These are phyloP conservation scores for Hipposideros armiger DNA, from an alignment of 2,113 vertebrate species.

Conservation along the genomic window DNA sequence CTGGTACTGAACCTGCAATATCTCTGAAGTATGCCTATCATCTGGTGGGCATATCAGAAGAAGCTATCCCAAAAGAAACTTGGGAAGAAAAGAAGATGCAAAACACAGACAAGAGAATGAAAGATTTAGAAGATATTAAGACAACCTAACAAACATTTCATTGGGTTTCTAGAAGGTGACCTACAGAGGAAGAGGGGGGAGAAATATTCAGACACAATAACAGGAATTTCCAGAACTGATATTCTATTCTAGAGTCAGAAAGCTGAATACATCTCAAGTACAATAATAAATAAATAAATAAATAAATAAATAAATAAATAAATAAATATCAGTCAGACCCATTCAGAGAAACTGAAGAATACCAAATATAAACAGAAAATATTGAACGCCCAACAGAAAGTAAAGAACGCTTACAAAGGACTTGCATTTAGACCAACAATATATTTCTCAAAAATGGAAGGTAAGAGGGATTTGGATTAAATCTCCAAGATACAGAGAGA, in stretches of 20 bases:
- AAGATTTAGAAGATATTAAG: neutral
- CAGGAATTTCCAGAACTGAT: constrained; percentile 31
- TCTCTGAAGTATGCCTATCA: neutral
- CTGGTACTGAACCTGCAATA: neutral
- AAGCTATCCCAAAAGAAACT: neutral
- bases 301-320: neutral
- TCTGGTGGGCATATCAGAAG: neutral
- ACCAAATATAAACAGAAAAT: neutral
- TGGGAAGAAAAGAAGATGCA: neutral
- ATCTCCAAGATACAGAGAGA: constrained; percentile 53
- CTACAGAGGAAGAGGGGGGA: neutral
- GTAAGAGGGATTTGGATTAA: constrained; percentile 55
- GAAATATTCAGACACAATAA: neutral
- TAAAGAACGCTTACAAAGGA: neutral
- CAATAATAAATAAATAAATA: neutral
- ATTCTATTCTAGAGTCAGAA: neutral
- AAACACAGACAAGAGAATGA: neutral
- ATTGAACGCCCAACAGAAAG: constrained; percentile 28
- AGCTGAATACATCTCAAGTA: neutral
- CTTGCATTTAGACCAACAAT: constrained; percentile 24
- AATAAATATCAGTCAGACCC: neutral
- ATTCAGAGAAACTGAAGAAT: constrained; percentile 4
- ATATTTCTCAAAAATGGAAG: constrained; percentile 44
- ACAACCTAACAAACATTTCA: neutral
- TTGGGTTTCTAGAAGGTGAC: neutral